Conservation (phyloP, 1,140 invertebrate genomes). For the Diorhabda carinulata region DNA sequence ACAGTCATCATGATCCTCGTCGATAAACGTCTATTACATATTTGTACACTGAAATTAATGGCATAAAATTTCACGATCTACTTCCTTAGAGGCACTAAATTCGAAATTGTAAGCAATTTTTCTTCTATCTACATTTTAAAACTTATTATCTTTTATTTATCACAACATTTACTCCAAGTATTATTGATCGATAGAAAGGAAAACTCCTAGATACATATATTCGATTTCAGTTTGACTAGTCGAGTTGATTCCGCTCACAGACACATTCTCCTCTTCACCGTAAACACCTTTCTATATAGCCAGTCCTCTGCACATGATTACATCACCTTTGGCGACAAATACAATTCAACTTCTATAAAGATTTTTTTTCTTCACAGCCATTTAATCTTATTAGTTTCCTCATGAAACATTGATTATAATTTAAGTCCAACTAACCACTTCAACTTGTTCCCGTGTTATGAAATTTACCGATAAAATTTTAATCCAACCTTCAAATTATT, state of each 20-base stretch:
- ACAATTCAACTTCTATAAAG: constrained; percentile 7
- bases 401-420: constrained; percentile 5
- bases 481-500: not conserved
- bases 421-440: not conserved
- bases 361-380: constrained; percentile 9
- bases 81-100: too few species aligned
- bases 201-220: not conserved
- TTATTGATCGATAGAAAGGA: too few species aligned
- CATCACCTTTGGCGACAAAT: constrained; percentile 25
- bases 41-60: too few species aligned
- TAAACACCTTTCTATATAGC: constrained; percentile 14
- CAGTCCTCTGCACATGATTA: constrained; percentile 23
- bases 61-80: too few species aligned
- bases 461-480: not conserved
- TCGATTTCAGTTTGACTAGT: not conserved
- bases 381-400: constrained; percentile 14
- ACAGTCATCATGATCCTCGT: too few species aligned
- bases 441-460: not conserved
- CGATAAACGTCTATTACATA: too few species aligned
- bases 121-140: too few species aligned
- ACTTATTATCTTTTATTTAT: too few species aligned
- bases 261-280: constrained; percentile 15
- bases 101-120: too few species aligned
- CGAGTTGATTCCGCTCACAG: constrained; percentile 7
- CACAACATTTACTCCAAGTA: too few species aligned